Percentiles rank a stretch among this genome's conserved stretches.
These are phyloP conservation scores for Mormyrus lacerda DNA, from an alignment of 2,113 vertebrate species.

Conservation along the genomic window DNA sequence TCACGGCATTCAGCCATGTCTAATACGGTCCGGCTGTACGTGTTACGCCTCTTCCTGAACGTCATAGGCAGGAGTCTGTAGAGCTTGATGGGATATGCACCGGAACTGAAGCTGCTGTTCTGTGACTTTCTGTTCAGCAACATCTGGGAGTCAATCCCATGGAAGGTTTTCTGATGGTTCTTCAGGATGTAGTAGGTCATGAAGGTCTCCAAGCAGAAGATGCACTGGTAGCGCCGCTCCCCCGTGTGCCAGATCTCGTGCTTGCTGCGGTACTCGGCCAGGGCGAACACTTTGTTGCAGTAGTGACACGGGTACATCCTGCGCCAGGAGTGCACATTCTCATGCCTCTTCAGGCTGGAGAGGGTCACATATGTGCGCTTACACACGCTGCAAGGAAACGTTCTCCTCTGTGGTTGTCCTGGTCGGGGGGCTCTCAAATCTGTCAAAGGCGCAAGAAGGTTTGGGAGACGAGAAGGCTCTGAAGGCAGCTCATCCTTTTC, in stretches of 20 bases:
- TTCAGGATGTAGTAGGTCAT: slow-evolving; percentile 98
- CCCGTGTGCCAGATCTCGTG: slow-evolving; percentile 98
- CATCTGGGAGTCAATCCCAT: slow-evolving; percentile 88
- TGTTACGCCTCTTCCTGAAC: slow-evolving; percentile 79
- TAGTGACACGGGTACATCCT: slow-evolving; percentile 95
- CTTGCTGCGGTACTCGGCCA: slow-evolving; percentile 94
- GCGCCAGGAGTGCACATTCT: slow-evolving; percentile 95
- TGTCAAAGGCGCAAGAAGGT: not conserved
- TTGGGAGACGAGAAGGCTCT: slow-evolving; percentile 27
- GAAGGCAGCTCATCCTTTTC: not conserved
- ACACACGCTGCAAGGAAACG: slow-evolving; percentile 85
- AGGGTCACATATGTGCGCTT: slow-evolving; percentile 88
- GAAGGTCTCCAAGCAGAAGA: slow-evolving; percentile 95
- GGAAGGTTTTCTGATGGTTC: slow-evolving; percentile 96
- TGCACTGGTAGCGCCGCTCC: slow-evolving; percentile 93
- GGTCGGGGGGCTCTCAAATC: slow-evolving; percentile 23
- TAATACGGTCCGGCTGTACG: slow-evolving; percentile 71
- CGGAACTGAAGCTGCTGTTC: slow-evolving; percentile 80
- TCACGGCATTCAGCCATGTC: slow-evolving; percentile 55
- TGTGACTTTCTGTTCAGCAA: slow-evolving; percentile 83
- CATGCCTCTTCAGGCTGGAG: slow-evolving; percentile 89
- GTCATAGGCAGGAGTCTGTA: slow-evolving; percentile 95
- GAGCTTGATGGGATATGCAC: slow-evolving; percentile 89
- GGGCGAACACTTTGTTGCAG: slow-evolving; percentile 92
- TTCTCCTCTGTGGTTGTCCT: slow-evolving; percentile 54